Conservation (phyloP, 2,113 vertebrate genomes). For the Zootoca vivipara region DNA sequence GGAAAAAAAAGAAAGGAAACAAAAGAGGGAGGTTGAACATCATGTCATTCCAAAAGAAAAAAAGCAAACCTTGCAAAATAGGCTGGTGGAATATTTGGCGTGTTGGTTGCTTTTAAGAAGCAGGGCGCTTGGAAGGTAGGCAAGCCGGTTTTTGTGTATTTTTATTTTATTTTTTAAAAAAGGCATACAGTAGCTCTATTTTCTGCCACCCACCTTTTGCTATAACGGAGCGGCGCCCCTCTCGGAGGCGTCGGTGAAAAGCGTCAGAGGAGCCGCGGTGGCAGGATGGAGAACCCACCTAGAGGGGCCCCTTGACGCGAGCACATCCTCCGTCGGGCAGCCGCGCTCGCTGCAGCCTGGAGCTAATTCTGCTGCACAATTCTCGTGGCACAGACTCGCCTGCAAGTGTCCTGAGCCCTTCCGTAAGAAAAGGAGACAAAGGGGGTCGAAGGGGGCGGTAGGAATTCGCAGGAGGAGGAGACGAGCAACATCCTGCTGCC, state of each 20-base stretch:
- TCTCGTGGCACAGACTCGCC: conserved; percentile 63
- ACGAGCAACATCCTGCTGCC: conserved; percentile 61
- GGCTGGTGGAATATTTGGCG: not conserved
- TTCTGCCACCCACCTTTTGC: not conserved
- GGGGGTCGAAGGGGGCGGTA: conserved; percentile 55
- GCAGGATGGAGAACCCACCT: conserved; percentile 77
- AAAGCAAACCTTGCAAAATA: not conserved
- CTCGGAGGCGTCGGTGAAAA: not conserved
- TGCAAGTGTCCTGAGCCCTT: conserved; percentile 69
- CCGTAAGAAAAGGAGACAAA: conserved; percentile 42
- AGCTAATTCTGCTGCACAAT: conserved; percentile 77
- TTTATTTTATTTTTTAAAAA: not conserved
- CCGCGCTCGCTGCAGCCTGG: conserved; percentile 71
- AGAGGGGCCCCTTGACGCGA: conserved; percentile 82
- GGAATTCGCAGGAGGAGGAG: conserved; percentile 32
- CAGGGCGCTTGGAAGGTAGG: not conserved
- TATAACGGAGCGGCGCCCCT: not conserved
- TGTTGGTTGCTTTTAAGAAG: not conserved
- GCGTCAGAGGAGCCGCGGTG: conserved; percentile 55
- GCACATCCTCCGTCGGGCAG: conserved; percentile 70
- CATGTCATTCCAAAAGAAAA: too few species aligned
- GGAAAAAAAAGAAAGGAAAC: too few species aligned
- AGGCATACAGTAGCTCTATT: too few species aligned
- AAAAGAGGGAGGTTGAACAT: too few species aligned
- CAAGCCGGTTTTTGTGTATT: not conserved